Evolutionary conservation across 1,140 invertebrate genomes (phyloP).

Genomic region (Trichonephila clavata): DNA sequence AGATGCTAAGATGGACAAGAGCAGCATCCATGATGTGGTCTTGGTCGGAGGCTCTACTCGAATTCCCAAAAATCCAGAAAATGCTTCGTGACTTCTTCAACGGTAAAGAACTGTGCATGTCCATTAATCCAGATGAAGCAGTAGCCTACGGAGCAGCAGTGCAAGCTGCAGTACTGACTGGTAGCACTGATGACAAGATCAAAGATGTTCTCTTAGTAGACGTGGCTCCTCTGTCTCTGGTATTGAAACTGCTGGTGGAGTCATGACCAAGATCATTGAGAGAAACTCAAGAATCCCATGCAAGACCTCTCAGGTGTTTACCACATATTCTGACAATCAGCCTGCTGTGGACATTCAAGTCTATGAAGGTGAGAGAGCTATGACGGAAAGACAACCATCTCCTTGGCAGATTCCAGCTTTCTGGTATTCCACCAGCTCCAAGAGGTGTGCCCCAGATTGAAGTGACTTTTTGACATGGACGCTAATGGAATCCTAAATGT

Average conservation of each 20-base stretch:
- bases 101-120: conserved; percentile 81
- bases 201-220: conserved; percentile 63
- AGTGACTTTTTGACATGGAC: conserved; percentile 99
- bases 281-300: too few species aligned
- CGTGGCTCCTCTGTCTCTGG: too few species aligned
- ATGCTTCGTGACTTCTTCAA: conserved; percentile 80
- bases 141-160: conserved; percentile 85
- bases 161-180: conserved; percentile 82
- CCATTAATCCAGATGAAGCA: conserved; percentile 85
- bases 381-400: conserved; percentile 74
- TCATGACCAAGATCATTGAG: too few species aligned
- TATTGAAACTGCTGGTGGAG: too few species aligned
- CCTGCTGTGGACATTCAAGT: conserved; percentile 89
- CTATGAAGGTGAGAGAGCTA: conserved; percentile 88
- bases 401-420: conserved; percentile 81
- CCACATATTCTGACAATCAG: conserved; percentile 88
- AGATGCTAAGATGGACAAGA: too few species aligned
- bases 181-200: conserved; percentile 80
- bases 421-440: conserved; percentile 92
- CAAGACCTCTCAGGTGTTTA: conserved; percentile 82
- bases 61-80: conserved; percentile 80
- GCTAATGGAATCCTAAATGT: conserved; percentile 99
- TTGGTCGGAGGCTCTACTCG: conserved; percentile 72
- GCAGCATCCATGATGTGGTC: too few species aligned
- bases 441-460: conserved; percentile 97